Evolutionary conservation across 2,113 vertebrate genomes (phyloP).

Genomic region (Antennarius striatus): DNA sequence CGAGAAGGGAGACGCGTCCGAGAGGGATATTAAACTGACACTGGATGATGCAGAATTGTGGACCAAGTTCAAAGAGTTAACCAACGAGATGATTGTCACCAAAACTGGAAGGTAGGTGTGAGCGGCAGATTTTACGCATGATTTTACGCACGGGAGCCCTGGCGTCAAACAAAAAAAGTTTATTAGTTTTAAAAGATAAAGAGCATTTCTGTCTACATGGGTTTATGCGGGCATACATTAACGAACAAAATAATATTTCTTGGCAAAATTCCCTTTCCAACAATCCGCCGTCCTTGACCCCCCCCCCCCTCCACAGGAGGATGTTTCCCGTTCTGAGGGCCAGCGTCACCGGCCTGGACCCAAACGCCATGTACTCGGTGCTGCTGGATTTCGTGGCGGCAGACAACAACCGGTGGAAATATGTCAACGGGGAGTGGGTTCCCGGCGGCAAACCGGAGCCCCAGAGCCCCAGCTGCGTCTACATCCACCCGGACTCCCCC

Average conservation of each 20-base stretch:
- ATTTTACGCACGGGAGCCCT: slow-evolving; percentile 16
- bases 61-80: slow-evolving; percentile 84
- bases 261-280: neutral
- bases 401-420: slow-evolving; percentile 85
- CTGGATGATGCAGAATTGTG: slow-evolving; percentile 82
- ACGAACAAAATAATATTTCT: neutral
- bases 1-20: slow-evolving; percentile 81
- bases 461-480: slow-evolving; percentile 85
- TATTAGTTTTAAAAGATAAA: neutral
- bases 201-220: neutral
- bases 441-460: slow-evolving; percentile 84
- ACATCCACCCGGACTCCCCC: slow-evolving; percentile 85
- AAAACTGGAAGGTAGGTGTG: slow-evolving; percentile 80
- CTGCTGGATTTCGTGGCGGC: slow-evolving; percentile 84
- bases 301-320: slow-evolving; percentile 61
- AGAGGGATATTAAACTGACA: slow-evolving; percentile 81
- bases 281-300: no score
- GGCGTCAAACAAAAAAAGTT: fast-evolving
- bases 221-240: no score
- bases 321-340: slow-evolving; percentile 84
- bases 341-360: slow-evolving; percentile 79
- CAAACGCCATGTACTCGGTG: slow-evolving; percentile 85
- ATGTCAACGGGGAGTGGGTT: slow-evolving; percentile 85
- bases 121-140: slow-evolving; percentile 16
- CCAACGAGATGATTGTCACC: slow-evolving; percentile 86